Evolutionary conservation across 2,888 invertebrate genomes (phyloP), one percentile per base, ranked within the genome.

Genomic region (Piscicola geometra): DNA sequence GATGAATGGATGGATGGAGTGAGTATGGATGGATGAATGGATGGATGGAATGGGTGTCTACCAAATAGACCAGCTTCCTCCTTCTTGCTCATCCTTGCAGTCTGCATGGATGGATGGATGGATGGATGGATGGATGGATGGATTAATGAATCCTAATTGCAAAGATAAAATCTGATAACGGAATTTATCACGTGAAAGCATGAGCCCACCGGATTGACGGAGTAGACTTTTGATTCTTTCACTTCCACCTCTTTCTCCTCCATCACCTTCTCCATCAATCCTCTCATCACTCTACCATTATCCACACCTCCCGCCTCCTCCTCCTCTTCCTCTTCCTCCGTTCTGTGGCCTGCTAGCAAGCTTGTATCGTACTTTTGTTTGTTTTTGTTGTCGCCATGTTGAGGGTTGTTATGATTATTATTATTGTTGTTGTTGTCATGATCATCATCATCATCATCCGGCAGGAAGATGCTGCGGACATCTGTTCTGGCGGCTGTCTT

Each of bases 381-480:
- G 9, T 5, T 5, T 3, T n/a, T 18, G n/a, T 56, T n/a, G n/a
- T 56, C 21, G 5, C n/a, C 25, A 15, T 56, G 15, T 25, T 56
- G 15, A 15, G 3, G 3, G 3, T 25, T 21, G 15, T 25, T 21
- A 9, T 25, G 15, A 15, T 25, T 21, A 15, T 56, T n/a, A 5
- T 56, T n/a, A 5, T 56, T 56, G n/a, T 56, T 56, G 21, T 21
- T 56, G 60, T 56, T 56, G n/a, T 56, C 60, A 5, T 56, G 21
- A 25, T 21, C 60, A 15, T 5, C 60, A 21, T 21, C 60, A 5
- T 56, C 33, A 67, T 67, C 35, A 9, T 64, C 64, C n/a, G 33
- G 25, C n/a, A 32, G 2, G 64, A 73, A 73, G 12, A 73, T 18
- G 25, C 36, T 35, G n/a, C 73, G 32, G 36, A 73, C 73, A 73